Evolutionary conservation across 2,797 vertebrate species (phyloP).

Genomic region (Darevskia nairensis): DNA sequence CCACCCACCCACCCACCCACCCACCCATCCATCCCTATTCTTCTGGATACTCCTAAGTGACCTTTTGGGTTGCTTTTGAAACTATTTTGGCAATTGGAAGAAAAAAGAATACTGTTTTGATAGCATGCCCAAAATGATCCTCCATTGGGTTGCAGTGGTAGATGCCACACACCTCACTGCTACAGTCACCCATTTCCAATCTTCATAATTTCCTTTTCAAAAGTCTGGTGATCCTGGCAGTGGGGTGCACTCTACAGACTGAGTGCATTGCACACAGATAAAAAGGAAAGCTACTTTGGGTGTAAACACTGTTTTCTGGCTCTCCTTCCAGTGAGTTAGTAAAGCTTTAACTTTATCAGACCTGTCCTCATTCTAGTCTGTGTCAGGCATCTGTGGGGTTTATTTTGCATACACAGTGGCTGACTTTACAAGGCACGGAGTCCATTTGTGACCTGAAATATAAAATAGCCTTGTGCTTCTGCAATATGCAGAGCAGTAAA

Average conservation of each 20-base stretch:
- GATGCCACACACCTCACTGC: background rate
- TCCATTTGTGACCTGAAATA: background rate
- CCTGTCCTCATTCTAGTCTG: slow-evolving; percentile 13
- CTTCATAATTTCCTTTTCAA: background rate
- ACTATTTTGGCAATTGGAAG: background rate
- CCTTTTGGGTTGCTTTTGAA: background rate
- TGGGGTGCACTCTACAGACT: slow-evolving; percentile 1
- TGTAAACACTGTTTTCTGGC: slow-evolving; percentile 13
- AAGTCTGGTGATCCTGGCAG: background rate
- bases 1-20: too few species aligned
- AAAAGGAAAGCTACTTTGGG: background rate
- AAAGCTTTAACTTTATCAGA: slow-evolving; percentile 30
- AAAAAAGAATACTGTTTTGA: background rate
- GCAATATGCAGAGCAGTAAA: slow-evolving; percentile 26
- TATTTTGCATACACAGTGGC: background rate
- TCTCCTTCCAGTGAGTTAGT: background rate
- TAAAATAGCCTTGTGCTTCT: slow-evolving; percentile 33
- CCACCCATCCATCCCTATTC: too few species aligned
- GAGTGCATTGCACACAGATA: background rate
- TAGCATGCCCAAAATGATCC: background rate
- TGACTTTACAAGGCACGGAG: slow-evolving; percentile 29
- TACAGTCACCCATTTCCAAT: background rate
- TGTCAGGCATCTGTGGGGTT: background rate
- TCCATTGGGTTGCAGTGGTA: background rate
- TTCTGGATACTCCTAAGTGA: background rate